Conservation (phyloP, 2,797 vertebrate species). For the Bryconaethiops microstoma region DNA sequence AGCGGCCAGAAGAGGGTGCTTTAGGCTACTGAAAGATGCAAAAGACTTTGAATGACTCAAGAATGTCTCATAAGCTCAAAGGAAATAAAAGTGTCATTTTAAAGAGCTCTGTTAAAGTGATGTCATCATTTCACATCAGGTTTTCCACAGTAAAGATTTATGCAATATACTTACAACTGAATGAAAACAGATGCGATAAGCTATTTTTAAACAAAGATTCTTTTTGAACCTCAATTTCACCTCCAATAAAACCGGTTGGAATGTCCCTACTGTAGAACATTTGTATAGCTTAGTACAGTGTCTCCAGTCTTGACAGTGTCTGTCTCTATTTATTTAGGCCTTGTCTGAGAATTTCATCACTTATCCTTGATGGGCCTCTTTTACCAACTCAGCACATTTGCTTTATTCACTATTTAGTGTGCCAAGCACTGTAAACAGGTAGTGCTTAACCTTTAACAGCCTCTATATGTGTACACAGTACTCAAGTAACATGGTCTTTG, state of each 20-base stretch:
- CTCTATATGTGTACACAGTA: too few species aligned
- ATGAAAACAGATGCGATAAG: too few species aligned
- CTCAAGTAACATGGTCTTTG: too few species aligned
- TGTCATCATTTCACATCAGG: constrained; percentile 23
- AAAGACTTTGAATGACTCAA: constrained; percentile 22
- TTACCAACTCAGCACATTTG: constrained; percentile 16
- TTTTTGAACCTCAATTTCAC: constrained; percentile 1
- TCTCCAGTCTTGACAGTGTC: constrained; percentile 54
- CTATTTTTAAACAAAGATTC: too few species aligned
- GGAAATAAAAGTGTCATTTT: constrained; percentile 44
- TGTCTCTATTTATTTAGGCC: constrained; percentile 76
- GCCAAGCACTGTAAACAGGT: too few species aligned
- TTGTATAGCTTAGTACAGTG: constrained; percentile 34
- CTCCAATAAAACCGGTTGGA: background rate
- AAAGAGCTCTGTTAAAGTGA: constrained; percentile 20
- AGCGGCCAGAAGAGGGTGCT: constrained; percentile 48
- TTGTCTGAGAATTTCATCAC: constrained; percentile 75
- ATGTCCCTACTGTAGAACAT: constrained; percentile 28
- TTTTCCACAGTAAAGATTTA: background rate
- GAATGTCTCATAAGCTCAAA: constrained; percentile 28
- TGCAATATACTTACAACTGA: background rate
- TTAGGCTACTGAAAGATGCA: constrained; percentile 40
- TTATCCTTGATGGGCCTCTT: constrained; percentile 56
- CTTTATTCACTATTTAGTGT: background rate
- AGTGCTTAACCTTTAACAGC: too few species aligned